phyloP scores from a whole-genome alignment of 1,140 invertebrate genomes.

The Spodoptera litura region DNA sequence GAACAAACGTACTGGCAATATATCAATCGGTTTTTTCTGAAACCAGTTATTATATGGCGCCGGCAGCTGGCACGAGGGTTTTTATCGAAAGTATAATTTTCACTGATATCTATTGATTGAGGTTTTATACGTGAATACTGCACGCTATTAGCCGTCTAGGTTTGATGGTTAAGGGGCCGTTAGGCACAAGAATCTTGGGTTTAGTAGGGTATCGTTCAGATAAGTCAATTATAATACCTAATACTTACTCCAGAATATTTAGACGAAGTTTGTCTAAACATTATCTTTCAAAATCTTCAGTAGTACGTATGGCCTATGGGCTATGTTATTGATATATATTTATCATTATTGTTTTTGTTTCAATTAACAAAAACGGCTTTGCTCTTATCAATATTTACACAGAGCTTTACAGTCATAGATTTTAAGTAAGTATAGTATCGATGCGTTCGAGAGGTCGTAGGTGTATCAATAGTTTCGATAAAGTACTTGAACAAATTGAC shows the following conservation, averaged over 20 bases:
- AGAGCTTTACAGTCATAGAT: background rate
- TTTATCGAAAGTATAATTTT: constrained; percentile 19
- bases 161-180: no score
- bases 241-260: no score
- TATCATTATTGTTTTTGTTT: no score
- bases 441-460: constrained; percentile 8
- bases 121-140: constrained; percentile 1
- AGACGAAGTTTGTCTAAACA: no score
- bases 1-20: constrained; percentile 7
- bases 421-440: background rate
- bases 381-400: no score
- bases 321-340: no score
- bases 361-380: no score
- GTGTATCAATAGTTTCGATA: constrained; percentile 27
- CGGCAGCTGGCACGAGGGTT: constrained; percentile 20
- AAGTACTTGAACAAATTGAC: constrained; percentile 15
- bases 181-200: no score
- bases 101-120: constrained; percentile 7
- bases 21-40: constrained; percentile 37
- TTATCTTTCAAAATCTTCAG: no score
- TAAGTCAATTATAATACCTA: no score
- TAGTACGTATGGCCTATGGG: no score
- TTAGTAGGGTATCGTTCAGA: no score
- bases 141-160: background rate
- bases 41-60: constrained; percentile 32